phyloP scores from a whole-genome alignment of 2,888 invertebrate species.

The Miltochrista miniata region DNA sequence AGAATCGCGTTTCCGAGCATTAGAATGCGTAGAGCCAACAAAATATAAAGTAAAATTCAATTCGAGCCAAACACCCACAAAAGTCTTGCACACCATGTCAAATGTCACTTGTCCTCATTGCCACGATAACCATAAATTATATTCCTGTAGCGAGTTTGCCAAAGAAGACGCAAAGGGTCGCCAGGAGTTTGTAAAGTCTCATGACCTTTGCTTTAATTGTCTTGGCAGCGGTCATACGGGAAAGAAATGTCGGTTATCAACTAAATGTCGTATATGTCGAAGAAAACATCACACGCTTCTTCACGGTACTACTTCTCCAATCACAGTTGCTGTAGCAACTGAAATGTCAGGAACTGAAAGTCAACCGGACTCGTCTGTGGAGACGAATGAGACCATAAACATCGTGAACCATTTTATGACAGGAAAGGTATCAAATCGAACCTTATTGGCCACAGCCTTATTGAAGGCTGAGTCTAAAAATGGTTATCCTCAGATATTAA shows the following conservation, averaged over 20 bases:
- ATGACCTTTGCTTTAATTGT: neutral
- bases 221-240: neutral
- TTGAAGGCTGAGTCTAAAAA: constrained; percentile 15
- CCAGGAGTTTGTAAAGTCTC: too few species aligned
- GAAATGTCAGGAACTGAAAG: constrained; percentile 3
- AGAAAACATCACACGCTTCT: constrained; percentile 7
- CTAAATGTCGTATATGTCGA: neutral
- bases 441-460: too few species aligned
- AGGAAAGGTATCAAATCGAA: constrained; percentile 1
- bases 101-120: too few species aligned
- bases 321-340: constrained; percentile 5
- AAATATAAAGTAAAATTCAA: too few species aligned
- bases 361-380: constrained; percentile 6
- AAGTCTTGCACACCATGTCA: too few species aligned
- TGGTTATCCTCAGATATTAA: constrained; percentile 13
- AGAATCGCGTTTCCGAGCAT: too few species aligned
- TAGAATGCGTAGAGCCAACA: too few species aligned
- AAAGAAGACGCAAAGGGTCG: too few species aligned
- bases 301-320: constrained; percentile 1
- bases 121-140: too few species aligned
- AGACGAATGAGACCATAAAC: constrained; percentile 9
- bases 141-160: too few species aligned
- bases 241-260: too few species aligned
- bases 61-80: too few species aligned
- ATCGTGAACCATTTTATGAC: constrained; percentile 1